Evolutionary conservation across 2,888 invertebrate genomes (phyloP), one percentile per base, ranked within the genome.

Genomic region (Polia nebulosa): DNA sequence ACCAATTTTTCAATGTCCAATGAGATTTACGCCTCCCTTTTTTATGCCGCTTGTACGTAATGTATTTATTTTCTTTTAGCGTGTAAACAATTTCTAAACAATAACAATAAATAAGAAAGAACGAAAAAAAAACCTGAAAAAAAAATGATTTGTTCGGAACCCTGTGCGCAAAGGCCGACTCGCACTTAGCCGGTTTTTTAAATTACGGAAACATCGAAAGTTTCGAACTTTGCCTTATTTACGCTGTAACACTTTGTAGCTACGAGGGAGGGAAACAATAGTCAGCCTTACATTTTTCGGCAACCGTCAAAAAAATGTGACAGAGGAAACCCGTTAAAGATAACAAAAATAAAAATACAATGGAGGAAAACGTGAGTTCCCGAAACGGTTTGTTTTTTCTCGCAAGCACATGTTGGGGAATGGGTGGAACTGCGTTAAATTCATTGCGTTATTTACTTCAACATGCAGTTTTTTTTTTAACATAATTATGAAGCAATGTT

Each of bases 241-340:
- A n/a, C n/a, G n/a, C n/a, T 47, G 3, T 15, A 8, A 36, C 32
- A 7, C 3, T 49, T 34, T 1, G 0, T 9, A 17, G 15, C 13
- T 8, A 9, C 17, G 20, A 3, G 22, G 44, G 11, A 15, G 3
- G 5, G 1, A 32, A 41, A 41, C 17, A 1, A 32, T 13, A 17
- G 4, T 15, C 17, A 11, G 9, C 1, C 5, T 11, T 20, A 27
- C 2, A 27, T 41, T 49, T 49, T 60, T 8, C 20, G 15, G 7
- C 47, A 47, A 7, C 13, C 32, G 60, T 20, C 22, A 9, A 20
- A 25, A 25, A 59, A 72, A 72, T 59, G 60, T 68, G 72, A 72
- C 25, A 15, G 0, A 13, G 15, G 36, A 39, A 60, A 47, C 17
- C 32, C 15, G 13, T 27, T 20, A 32, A 32, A 47, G 0, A 29